Base-by-base conservation (phyloP, 2,888 invertebrate genomes). In the Dioctria linearis region DNA sequence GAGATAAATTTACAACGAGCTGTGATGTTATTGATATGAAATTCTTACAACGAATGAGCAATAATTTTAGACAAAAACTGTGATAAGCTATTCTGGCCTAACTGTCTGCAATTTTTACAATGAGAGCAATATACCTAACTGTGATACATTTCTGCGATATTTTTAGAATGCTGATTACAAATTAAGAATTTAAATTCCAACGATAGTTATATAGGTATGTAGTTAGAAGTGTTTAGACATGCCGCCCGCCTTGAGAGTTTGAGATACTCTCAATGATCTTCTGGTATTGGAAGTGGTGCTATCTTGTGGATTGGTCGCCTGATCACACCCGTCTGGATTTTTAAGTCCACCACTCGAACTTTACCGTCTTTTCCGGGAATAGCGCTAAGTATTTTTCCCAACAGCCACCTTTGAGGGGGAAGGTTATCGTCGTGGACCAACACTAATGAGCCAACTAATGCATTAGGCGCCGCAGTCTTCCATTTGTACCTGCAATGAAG, bases 191-290 rank as follows among this genome's bases (percentile, higher is more conserved):
- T n/a, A n/a, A n/a, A 25, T 25, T 25, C 25, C 25, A 25, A 25
- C 2, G 25, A 25, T 25, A n/a, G n/a, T n/a, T n/a, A 25, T 25
- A 25, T 25, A 25, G 25, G 25, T 25, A 25, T 25, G 25, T 25
- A 25, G 25, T 25, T 25, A 25, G 0, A 25, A 25, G 25, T 54
- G 54, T 11, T 54, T 54, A n/a, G 54, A 67, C 66, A 67, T 66
- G 11, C 69, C 39, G 51, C 49, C 54, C 51, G 51, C 5, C 25
- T 49, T 71, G 49, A 37, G 6, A 71, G 51, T 63, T 63, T 63
- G n/a, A 63, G 63, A 39, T n/a, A 51, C 69, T 71, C 69, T 71
- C 13, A 13, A 71, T 71, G 51, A 37, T 39, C 37, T n/a, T 51
- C 37, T 51, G 40, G 42, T 40, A 39, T 73, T 4, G 57, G 71